These are phyloP conservation scores for Gari tellinella DNA, from an alignment of 2,888 invertebrate genomes.

Conservation along the genomic window DNA sequence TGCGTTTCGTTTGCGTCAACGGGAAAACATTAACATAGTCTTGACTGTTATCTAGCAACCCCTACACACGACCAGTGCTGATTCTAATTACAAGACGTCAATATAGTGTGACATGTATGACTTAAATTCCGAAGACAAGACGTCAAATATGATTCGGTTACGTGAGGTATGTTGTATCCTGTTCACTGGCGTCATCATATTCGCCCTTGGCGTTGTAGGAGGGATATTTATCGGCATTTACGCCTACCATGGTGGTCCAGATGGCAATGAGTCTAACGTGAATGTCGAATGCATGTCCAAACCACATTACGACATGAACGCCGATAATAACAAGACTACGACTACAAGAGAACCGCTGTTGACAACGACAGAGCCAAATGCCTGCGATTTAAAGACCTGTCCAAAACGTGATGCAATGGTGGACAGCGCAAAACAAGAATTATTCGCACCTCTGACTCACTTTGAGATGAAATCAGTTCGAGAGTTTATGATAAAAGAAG, in stretches of 20 bases:
- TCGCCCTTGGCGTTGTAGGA: constrained; percentile 16
- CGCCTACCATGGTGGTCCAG: constrained; percentile 22
- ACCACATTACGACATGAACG: neutral
- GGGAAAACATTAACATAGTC: no score
- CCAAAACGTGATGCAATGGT: constrained; percentile 4
- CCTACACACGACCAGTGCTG: no score
- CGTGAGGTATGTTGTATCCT: constrained; percentile 17
- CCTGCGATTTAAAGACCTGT: constrained; percentile 1
- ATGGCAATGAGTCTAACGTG: neutral
- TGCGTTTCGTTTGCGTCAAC: no score
- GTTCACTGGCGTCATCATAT: constrained; percentile 2
- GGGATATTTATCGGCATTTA: constrained; percentile 21
- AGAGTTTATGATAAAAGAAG: neutral
- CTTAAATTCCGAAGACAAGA: no score
- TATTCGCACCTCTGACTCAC: constrained; percentile 11
- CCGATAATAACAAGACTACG: neutral
- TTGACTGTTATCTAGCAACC: no score
- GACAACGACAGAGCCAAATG: neutral
- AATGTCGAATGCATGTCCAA: neutral
- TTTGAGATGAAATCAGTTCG: constrained; percentile 6
- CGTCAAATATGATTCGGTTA: neutral
- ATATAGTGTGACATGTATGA: no score
- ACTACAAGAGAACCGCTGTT: constrained; percentile 1
- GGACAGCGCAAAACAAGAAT: neutral
- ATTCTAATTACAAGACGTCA: no score